phyloP scores from a whole-genome alignment of 2,113 vertebrate genomes.

The Xiphophorus maculatus region DNA sequence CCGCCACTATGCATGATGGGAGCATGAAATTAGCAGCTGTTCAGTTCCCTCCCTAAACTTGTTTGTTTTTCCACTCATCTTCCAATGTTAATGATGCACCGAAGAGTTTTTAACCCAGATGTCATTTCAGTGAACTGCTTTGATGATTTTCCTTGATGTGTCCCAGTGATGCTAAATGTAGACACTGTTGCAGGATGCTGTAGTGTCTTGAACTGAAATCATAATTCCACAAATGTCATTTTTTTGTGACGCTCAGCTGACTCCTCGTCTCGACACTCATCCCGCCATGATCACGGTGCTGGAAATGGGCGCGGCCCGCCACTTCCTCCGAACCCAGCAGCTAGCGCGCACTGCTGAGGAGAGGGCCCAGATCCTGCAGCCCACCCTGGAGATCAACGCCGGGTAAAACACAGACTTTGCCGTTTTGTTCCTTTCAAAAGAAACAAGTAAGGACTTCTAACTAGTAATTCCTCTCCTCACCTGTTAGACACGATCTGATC shows the following conservation, averaged over 20 bases:
- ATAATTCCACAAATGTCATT: not conserved
- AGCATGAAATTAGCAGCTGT: too few relatives aligned
- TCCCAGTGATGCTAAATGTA: too few relatives aligned
- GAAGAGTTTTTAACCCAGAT: too few relatives aligned
- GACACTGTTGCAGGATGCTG: too few relatives aligned
- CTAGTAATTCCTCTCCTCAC: not conserved
- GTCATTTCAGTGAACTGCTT: too few relatives aligned
- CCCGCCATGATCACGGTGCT: constrained; percentile 97
- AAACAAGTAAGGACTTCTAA: not conserved
- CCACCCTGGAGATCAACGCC: constrained; percentile 95
- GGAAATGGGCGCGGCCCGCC: constrained; percentile 97
- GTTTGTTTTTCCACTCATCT: too few relatives aligned
- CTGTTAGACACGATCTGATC: constrained; percentile 87
- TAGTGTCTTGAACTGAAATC: too few relatives aligned
- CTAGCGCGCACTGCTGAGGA: constrained; percentile 90
- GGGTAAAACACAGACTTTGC: constrained; percentile 76
- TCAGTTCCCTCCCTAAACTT: too few relatives aligned
- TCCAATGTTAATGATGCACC: too few relatives aligned
- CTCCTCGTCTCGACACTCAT: constrained; percentile 91
- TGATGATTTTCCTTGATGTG: too few relatives aligned
- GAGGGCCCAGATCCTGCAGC: constrained; percentile 93
- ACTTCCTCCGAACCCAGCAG: constrained; percentile 97
- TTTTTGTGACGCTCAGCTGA: constrained; percentile 79
- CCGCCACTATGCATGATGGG: too few relatives aligned
- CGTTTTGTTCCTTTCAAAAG: not conserved